These are phyloP conservation scores for Novumbra hubbsi DNA, from an alignment of 2,797 vertebrate species.

Conservation along the genomic window DNA sequence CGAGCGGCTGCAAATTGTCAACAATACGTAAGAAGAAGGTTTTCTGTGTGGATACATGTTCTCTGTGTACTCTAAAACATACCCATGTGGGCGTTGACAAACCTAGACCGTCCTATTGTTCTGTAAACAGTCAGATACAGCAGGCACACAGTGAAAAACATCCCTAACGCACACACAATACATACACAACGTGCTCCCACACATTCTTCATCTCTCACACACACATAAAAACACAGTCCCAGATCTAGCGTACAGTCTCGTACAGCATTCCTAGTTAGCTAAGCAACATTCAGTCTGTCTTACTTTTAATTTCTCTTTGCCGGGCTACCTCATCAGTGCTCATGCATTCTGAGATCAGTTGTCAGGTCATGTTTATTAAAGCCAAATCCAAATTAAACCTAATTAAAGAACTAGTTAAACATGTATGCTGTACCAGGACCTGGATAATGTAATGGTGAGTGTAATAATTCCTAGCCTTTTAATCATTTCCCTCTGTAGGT, in stretches of 20 bases:
- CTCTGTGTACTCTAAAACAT: background rate
- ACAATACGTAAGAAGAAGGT: conserved; percentile 91
- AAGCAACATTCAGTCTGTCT: background rate
- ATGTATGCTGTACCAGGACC: background rate
- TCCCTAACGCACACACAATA: background rate
- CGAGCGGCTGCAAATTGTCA: conserved; percentile 93
- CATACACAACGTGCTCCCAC: background rate
- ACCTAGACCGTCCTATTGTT: background rate
- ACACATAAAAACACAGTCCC: background rate
- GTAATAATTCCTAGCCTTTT: background rate
- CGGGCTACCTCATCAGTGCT: background rate
- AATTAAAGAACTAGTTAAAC: background rate
- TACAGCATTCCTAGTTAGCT: background rate
- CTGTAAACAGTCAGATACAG: background rate
- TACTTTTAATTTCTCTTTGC: background rate
- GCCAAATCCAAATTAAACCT: background rate
- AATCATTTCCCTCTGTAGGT: background rate
- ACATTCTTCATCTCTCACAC: too few species aligned
- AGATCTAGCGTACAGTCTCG: background rate
- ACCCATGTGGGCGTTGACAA: conserved; percentile 8
- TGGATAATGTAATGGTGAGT: background rate
- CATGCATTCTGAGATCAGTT: background rate
- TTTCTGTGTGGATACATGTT: conserved; percentile 10
- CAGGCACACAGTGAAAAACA: background rate
- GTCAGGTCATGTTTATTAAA: background rate